Base-by-base conservation (phyloP, 2,888 invertebrate species). In the Teleiodes luculella region DNA sequence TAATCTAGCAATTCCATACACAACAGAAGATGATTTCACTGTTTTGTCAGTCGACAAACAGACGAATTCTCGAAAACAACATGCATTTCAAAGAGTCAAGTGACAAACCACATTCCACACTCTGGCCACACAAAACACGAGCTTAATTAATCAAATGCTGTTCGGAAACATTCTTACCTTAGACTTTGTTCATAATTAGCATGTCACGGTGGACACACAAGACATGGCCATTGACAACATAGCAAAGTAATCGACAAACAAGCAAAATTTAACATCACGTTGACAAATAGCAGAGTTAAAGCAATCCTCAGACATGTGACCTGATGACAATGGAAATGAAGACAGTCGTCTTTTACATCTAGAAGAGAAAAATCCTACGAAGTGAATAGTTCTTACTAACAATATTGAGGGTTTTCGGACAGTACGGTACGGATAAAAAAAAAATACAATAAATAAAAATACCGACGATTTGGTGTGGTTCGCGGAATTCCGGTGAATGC, bases 171-270 rank as follows among this genome's bases (percentile, higher is more conserved):
- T 61, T 62, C 61, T 57, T 67, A 66, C 63, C 61, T 62, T 68
- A 76, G 74, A 77, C 75, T 74, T 74, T 68, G 74, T 67, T 67
- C 69, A 68, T 74, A 74, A 76, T 77, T 75, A 77, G 67, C 76
- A 76, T 72, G 67, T 71, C 63, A 67, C 64, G 62, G 64, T 62
- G 52, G 55, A 64, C 68, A 68, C 65, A 70, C 66, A 66, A n/a
- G 30, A 54, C 39, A 41, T 41, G 11, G 39, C 11, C 39, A 56
- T 43, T 43, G 55, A 60, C 59, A 66, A 72, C 62, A 64, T 60
- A 62, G 58, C 66, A 68, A 65, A 68, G 60, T 60, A 57, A 61
- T 62, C 54, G 63, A 62, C 66, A 75, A 76, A 74, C 67, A 74
- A 72, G 66, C 69, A 57, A 70, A 70, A 68, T 68, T 70, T 67